These are phyloP conservation scores for Platyscapa corneri DNA, from an alignment of 1,140 invertebrate genomes.

Conservation along the genomic window DNA sequence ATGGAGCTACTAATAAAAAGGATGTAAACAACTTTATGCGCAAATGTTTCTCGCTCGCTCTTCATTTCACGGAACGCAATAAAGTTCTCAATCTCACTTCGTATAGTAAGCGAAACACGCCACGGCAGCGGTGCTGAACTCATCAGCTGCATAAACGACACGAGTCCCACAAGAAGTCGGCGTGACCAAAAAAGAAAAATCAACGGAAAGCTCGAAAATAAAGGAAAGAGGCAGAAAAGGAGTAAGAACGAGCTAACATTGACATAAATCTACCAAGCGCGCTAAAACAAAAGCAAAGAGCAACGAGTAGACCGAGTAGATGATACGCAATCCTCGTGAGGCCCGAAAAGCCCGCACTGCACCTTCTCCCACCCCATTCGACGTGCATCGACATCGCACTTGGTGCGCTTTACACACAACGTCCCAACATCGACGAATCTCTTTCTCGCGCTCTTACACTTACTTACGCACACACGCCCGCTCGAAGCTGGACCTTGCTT, in stretches of 20 bases:
- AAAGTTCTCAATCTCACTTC: slow-evolving; percentile 49
- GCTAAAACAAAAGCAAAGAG: slow-evolving; percentile 54
- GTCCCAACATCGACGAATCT: slow-evolving; percentile 14
- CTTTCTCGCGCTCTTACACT: neutral
- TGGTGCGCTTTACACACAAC: neutral
- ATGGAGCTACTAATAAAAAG: slow-evolving; percentile 57
- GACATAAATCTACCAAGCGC: slow-evolving; percentile 33
- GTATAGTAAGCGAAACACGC: slow-evolving; percentile 29
- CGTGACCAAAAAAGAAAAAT: neutral
- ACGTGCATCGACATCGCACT: neutral
- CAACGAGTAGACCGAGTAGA: slow-evolving; percentile 51
- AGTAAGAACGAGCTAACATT: slow-evolving; percentile 38
- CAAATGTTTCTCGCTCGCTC: slow-evolving; percentile 2
- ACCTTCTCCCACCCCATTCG: neutral
- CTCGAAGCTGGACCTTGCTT: slow-evolving; percentile 41
- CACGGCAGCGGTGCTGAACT: neutral
- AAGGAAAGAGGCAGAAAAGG: neutral
- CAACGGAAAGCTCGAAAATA: slow-evolving; percentile 13
- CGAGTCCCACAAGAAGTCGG: slow-evolving; percentile 7
- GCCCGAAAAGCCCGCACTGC: neutral
- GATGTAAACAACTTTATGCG: slow-evolving; percentile 44
- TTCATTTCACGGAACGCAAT: slow-evolving; percentile 27
- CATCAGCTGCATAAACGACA: neutral
- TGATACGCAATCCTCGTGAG: neutral
- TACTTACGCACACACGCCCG: slow-evolving; percentile 50